Conservation (phyloP, 2,113 vertebrate genomes). For the Rattus rattus region DNA sequence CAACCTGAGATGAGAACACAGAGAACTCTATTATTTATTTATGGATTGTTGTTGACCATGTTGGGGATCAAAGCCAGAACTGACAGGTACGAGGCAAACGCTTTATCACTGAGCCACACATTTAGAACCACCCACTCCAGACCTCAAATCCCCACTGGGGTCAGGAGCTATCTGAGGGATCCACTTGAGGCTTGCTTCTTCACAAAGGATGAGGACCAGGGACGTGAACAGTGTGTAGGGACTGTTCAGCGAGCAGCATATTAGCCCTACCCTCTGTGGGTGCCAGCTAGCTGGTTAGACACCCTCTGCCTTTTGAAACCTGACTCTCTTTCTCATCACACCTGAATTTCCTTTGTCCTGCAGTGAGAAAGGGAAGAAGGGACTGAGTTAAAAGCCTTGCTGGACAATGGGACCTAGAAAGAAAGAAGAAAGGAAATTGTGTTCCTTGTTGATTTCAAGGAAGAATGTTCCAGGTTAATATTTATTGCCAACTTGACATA, state of each 20-base stretch:
- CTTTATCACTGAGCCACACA: not conserved
- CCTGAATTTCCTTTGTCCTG: not conserved
- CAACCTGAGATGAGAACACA: not conserved
- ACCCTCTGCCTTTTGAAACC: not conserved
- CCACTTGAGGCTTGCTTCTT: not conserved
- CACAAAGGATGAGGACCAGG: conserved; percentile 43
- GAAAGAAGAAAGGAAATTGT: not conserved
- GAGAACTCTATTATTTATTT: not conserved
- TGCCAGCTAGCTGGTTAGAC: not conserved
- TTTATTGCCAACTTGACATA: not conserved
- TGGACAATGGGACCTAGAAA: not conserved
- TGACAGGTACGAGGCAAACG: not conserved
- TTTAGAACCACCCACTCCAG: rapidly evolving
- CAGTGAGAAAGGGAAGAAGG: not conserved
- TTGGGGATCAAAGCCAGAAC: not conserved
- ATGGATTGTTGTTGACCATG: no score
- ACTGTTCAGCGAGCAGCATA: not conserved
- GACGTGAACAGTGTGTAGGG: not conserved
- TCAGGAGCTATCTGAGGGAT: not conserved
- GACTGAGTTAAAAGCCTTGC: not conserved
- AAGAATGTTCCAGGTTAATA: not conserved
- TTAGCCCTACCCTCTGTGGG: conserved; percentile 45
- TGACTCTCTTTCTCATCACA: not conserved
- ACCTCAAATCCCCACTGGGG: not conserved
- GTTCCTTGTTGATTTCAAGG: not conserved